Evolutionary conservation across 2,888 invertebrate genomes (phyloP).

Genomic region (Trachelus troglodyta): DNA sequence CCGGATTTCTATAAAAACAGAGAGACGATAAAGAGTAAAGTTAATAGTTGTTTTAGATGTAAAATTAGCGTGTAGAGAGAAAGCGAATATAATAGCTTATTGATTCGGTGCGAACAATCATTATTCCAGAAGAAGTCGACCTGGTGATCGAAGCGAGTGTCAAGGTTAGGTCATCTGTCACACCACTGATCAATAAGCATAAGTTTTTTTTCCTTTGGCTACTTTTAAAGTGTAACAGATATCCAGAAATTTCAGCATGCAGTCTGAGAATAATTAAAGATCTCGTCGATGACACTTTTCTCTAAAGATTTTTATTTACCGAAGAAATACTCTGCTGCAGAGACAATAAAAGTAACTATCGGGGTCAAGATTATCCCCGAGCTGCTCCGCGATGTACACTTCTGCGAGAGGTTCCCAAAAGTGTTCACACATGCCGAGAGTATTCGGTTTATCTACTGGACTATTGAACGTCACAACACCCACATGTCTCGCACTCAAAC

Average conservation of each 20-base stretch:
- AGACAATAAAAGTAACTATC: constrained; percentile 75
- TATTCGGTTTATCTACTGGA: constrained; percentile 10
- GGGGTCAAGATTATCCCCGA: constrained; percentile 64
- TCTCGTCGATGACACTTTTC: background rate
- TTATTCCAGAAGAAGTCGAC: background rate
- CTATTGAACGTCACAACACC: constrained; percentile 42
- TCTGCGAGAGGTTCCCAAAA: constrained; percentile 79
- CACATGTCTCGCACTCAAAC: constrained; percentile 43
- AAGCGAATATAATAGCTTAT: background rate
- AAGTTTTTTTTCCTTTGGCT: background rate
- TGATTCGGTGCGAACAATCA: background rate
- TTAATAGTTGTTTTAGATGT: background rate
- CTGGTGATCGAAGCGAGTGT: constrained; percentile 34
- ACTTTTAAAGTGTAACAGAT: background rate
- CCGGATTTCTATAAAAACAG: constrained; percentile 50
- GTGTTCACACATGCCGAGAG: constrained; percentile 66
- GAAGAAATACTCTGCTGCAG: constrained; percentile 77
- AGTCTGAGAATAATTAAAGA: background rate
- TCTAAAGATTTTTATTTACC: constrained; percentile 66
- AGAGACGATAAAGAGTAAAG: background rate
- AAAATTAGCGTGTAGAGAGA: background rate
- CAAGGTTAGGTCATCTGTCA: constrained; percentile 57
- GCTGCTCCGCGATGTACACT: constrained; percentile 68
- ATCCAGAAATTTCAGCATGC: background rate
- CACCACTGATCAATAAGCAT: constrained; percentile 52